These are phyloP conservation scores for Caenorhabditis zanzibari DNA, from an alignment of 2,888 invertebrate genomes.

Conservation along the genomic window DNA sequence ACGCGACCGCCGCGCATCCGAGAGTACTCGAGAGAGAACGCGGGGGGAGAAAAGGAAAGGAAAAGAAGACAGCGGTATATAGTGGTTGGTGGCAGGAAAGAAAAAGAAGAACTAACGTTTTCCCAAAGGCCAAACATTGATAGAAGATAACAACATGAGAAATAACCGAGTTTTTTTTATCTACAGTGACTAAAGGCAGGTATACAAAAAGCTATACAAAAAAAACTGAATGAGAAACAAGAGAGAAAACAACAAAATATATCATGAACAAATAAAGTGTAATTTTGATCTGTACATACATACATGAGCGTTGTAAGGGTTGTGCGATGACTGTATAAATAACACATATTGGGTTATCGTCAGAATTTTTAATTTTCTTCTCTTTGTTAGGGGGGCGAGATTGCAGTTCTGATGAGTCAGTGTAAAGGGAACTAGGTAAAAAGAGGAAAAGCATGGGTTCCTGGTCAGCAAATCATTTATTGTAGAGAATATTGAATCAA, in stretches of 20 bases:
- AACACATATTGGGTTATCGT: conserved; percentile 10
- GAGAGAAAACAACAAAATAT: conserved; percentile 2
- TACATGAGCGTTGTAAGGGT: conserved; percentile 24
- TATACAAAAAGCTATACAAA: not conserved
- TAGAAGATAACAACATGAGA: conserved; percentile 32
- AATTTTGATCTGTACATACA: conserved; percentile 34
- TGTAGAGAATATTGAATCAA: no score
- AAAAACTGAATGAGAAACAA: not conserved
- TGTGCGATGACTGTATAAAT: conserved; percentile 35
- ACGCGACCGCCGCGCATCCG: conserved; percentile 53
- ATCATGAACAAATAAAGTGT: conserved; percentile 37
- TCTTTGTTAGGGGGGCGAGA: not conserved
- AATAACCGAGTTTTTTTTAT: conserved; percentile 4
- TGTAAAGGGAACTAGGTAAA: not conserved
- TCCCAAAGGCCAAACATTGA: conserved; percentile 40
- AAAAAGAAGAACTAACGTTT: conserved; percentile 5
- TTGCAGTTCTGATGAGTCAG: conserved; percentile 23
- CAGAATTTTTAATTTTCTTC: conserved; percentile 8
- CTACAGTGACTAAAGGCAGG: not conserved
- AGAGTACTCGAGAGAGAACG: conserved; percentile 46
- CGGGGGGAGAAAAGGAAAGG: conserved; percentile 1
- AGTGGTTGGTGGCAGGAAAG: not conserved
- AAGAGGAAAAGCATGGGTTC: no score
- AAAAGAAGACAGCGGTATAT: not conserved
- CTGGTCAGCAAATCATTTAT: no score